A percentile compares a stretch with the other conserved stretches of the same genome.
Conservation (phyloP, 2,797 vertebrate species). For the Arremon brunneinucha region DNA sequence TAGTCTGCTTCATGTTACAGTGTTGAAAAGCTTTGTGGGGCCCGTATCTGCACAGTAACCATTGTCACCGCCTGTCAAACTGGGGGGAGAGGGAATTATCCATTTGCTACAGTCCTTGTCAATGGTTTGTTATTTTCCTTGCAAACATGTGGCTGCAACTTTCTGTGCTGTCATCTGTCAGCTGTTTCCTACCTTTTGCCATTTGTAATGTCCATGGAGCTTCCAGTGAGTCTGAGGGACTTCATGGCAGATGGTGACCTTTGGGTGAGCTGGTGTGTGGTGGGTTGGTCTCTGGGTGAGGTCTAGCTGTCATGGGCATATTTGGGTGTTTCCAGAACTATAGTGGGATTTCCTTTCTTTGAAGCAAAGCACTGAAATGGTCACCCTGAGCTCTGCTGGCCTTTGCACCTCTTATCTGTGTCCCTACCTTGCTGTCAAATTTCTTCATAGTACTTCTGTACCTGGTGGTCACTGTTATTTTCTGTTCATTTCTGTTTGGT, state of each 20-base stretch:
- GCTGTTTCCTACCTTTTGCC: background rate
- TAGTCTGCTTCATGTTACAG: slow-evolving; percentile 42
- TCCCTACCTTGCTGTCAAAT: background rate
- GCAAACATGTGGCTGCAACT: background rate
- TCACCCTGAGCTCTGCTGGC: background rate
- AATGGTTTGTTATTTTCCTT: slow-evolving; percentile 36
- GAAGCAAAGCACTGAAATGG: slow-evolving; percentile 15
- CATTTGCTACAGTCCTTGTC: slow-evolving; percentile 29
- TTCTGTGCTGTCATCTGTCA: slow-evolving; percentile 13
- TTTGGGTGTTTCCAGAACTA: background rate
- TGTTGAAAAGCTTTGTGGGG: slow-evolving; percentile 48
- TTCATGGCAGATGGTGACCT: slow-evolving; percentile 7
- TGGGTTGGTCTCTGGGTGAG: slow-evolving; percentile 3
- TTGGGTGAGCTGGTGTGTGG: background rate
- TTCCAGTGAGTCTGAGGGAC: background rate
- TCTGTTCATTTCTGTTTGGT: background rate
- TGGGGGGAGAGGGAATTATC: slow-evolving; percentile 32
- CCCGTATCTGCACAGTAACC: background rate
- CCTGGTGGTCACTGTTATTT: background rate
- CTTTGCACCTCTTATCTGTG: background rate
- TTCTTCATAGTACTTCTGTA: background rate
- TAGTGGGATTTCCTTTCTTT: background rate
- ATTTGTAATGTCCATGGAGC: background rate
- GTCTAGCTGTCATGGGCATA: background rate
- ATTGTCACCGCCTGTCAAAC: slow-evolving; percentile 31